Evolutionary conservation across 2,888 invertebrate species (phyloP), one percentile per base, ranked within the genome.

Genomic region (Pristionchus japonicus): DNA sequence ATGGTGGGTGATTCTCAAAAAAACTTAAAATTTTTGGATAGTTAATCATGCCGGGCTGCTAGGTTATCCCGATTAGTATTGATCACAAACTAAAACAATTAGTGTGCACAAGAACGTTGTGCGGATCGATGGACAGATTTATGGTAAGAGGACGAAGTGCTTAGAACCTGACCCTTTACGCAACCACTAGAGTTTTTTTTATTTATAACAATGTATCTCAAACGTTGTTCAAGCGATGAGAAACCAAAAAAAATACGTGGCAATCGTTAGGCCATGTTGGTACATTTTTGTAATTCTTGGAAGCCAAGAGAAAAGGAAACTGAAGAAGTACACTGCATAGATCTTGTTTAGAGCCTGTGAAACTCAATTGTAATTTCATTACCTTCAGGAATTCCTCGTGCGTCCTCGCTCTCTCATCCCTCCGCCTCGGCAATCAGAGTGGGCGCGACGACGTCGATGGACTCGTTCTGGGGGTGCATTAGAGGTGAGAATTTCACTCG

Each of bases 121-220:
- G 1, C 88, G 83, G 15, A 90, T 92, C n/a, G 91, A 91, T 67
- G 89, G 88, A 15, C 88, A 89, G 43, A 89, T 74, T 23, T 90
- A 89, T 77, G 90, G 92, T 91, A 57, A 67, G 90, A n/a, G n/a
- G n/a, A n/a, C n/a, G n/a, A n/a, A n/a, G n/a, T n/a, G n/a, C n/a
- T n/a, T n/a, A n/a, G n/a, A n/a, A n/a, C n/a, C n/a, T n/a, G n/a
- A n/a, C n/a, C n/a, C n/a, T n/a, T n/a, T n/a, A n/a, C n/a, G n/a
- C n/a, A n/a, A n/a, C n/a, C n/a, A n/a, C n/a, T n/a, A n/a, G n/a
- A n/a, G n/a, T n/a, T 57, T 70, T 34, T 70, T n/a, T 70, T 31
- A 7, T 70, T 27, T 6, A 70, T 27, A 17, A 3, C 34, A 70
- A 17, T 27, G 13, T 9, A 43, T 43, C 43, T 6, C n/a, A n/a